A percentile compares a stretch with the other conserved stretches of the same genome.
Conservation (phyloP, 2,888 invertebrate species). For the Zygogramma bicolorata region DNA sequence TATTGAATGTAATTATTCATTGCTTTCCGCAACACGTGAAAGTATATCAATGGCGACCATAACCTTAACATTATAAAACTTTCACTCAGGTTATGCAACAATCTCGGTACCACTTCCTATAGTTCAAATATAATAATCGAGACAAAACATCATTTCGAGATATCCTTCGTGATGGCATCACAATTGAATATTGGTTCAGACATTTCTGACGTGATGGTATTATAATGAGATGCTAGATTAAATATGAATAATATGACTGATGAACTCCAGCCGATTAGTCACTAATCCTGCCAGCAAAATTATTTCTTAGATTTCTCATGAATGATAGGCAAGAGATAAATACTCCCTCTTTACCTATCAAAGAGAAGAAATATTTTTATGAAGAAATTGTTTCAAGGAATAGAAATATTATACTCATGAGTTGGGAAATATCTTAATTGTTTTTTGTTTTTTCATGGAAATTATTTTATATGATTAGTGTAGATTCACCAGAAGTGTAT, state of each 20-base stretch:
- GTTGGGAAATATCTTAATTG: no score
- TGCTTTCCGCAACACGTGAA: neutral
- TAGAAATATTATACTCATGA: no score
- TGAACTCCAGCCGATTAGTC: neutral
- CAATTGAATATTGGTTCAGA: neutral
- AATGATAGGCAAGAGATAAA: no score
- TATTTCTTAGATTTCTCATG: no score
- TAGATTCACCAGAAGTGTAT: no score
- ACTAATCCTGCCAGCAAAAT: no score
- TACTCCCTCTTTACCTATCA: no score
- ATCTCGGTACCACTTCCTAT: neutral
- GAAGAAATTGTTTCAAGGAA: no score
- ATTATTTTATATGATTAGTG: no score
- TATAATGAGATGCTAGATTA: neutral
- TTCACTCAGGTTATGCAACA: neutral
- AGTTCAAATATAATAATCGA: neutral
- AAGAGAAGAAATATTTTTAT: no score
- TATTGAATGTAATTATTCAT: neutral
- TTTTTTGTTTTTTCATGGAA: no score
- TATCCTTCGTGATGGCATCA: neutral
- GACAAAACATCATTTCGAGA: neutral
- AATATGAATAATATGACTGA: neutral
- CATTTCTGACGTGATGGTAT: neutral
- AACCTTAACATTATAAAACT: neutral
- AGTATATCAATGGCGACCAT: neutral